Base-by-base conservation (phyloP, 2,888 invertebrate species). In the Cantharis nigra region DNA sequence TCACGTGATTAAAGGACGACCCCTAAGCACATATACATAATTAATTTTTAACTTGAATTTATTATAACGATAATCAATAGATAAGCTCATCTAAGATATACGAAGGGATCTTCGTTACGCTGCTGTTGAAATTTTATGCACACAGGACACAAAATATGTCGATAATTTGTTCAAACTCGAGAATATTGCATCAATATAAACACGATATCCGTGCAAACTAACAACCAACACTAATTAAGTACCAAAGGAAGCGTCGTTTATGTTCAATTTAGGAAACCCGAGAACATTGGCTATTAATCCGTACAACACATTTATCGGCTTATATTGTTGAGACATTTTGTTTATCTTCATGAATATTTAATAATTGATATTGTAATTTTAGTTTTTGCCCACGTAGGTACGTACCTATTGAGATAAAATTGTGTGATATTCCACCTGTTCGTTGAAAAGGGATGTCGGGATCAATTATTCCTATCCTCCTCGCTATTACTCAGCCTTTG, bases 151-250 rank as follows among this genome's bases (percentile, higher is more conserved):
- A 49, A 49, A 49, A 49, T 49, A 49, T 49, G 49, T 49, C 63
- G 30, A 71, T 64, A 63, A 28, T 26, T 64, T 64, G 28, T 70
- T 70, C 14, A 67, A 26, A 49, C 14, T 28, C 11, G 23, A 62
- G 62, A 63, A 71, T 71, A 71, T 71, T 64, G 71, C 64, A 71
- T 30, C 64, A n/a, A 67, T 72, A 72, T 63, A 30, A 49, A 49
- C 23, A 28, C 67, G 67, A 67, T 72, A 67, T 67, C 72, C 65
- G 33, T 72, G 49, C 23, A 49, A 49, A 49, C 49, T 49, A 49
- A 49, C 49, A 74, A 74, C 63, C 63, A 74, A 74, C 74, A 63
- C 63, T 74, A 74, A 74, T 74, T 74, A 74, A 63, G 69, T 63
- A 70, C 74, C 69, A 63, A 69, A 74, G 74, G 74, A 69, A 69